phyloP scores from a whole-genome alignment of 1,140 invertebrate genomes.

The Lordiphosa collinella region DNA sequence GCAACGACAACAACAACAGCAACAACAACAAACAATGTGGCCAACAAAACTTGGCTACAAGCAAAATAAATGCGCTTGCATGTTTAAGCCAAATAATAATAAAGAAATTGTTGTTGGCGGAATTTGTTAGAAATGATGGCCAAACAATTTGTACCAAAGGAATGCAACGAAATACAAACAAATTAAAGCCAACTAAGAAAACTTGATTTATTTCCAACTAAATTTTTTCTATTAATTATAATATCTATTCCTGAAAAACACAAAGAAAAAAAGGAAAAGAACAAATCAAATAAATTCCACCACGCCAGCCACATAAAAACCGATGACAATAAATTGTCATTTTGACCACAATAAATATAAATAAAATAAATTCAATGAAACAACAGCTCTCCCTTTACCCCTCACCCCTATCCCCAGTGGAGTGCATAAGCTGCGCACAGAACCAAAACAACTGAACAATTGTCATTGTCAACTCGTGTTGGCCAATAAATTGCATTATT shows the following conservation, averaged over 20 bases:
- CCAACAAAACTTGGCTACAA: constrained; percentile 34
- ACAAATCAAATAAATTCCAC: constrained; percentile 17
- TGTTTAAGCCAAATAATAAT: constrained; percentile 66
- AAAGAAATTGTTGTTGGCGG: constrained; percentile 45
- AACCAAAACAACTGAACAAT: constrained; percentile 53
- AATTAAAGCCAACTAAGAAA: neutral
- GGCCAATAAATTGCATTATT: constrained; percentile 75
- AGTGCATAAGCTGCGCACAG: constrained; percentile 25
- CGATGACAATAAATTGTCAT: constrained; percentile 69
- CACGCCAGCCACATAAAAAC: constrained; percentile 50
- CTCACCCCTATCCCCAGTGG: neutral
- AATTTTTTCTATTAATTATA: neutral
- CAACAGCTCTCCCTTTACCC: neutral
- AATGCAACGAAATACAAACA: neutral
- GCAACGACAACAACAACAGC: constrained; percentile 12
- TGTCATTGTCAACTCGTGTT: constrained; percentile 64
- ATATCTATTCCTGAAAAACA: too few species aligned
- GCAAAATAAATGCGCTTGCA: constrained; percentile 69
- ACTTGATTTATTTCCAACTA: neutral
- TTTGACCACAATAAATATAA: constrained; percentile 55
- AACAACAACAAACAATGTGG: constrained; percentile 23
- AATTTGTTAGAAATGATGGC: constrained; percentile 27
- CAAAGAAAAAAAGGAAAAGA: constrained; percentile 1
- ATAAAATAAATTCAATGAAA: constrained; percentile 63
- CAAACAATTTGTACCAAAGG: constrained; percentile 4